These are phyloP conservation scores for Aramus guarauna DNA, from an alignment of 2,113 vertebrate genomes.

Conservation along the genomic window DNA sequence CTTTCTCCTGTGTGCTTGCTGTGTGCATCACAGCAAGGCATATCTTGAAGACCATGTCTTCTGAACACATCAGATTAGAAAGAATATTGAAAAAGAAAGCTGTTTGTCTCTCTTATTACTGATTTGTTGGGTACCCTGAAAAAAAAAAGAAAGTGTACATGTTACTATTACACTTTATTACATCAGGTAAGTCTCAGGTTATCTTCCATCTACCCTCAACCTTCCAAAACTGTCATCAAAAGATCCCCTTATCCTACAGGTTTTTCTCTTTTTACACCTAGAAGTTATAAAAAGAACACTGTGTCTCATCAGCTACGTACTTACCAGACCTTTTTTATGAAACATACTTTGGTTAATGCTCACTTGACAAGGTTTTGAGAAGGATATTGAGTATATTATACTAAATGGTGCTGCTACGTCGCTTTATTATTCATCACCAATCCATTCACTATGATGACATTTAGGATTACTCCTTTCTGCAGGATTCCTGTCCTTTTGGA, in stretches of 20 bases:
- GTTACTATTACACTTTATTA: neutral
- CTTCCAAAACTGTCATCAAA: neutral
- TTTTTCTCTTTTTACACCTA: neutral
- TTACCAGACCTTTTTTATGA: neutral
- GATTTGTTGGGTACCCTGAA: rapidly evolving
- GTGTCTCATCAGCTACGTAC: neutral
- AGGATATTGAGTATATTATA: neutral
- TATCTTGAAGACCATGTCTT: neutral
- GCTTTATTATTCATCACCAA: neutral
- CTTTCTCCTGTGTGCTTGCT: neutral
- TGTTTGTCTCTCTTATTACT: neutral
- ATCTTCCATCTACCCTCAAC: neutral
- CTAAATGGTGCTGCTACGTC: neutral
- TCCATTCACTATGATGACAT: neutral
- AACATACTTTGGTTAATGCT: neutral
- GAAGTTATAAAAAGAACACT: neutral
- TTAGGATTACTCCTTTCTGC: neutral
- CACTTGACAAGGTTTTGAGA: neutral
- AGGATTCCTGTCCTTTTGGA: neutral
- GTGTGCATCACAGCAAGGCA: neutral
- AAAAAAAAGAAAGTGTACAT: neutral
- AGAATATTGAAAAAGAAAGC: neutral
- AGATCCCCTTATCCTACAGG: neutral
- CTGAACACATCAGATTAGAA: neutral
- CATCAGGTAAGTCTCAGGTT: neutral